Evolutionary conservation across 2,797 vertebrate genomes (phyloP).

Genomic region (Sebastes melanostomus): DNA sequence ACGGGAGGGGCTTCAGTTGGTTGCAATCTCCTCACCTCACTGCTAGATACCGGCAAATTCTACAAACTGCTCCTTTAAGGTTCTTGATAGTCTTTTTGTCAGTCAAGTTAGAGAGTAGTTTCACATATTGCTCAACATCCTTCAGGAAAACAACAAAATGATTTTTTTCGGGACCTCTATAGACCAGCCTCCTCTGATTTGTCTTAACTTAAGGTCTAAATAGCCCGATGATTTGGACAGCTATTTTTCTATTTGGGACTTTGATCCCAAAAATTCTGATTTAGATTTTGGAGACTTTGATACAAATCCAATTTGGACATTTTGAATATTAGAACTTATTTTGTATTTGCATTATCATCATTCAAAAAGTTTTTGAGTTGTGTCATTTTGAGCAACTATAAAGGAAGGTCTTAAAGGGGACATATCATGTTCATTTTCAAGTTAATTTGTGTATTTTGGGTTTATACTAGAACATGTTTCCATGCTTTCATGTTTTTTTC

Average conservation of each 20-base stretch:
- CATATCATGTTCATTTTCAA: too few relatives aligned
- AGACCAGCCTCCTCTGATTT: too few relatives aligned
- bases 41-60: too few relatives aligned
- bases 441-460: rapidly evolving
- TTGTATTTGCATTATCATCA: not conserved
- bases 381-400: not conserved
- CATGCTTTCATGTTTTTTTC: too few relatives aligned
- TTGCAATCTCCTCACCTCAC: too few relatives aligned
- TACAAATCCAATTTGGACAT: not conserved
- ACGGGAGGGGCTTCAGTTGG: rapidly evolving
- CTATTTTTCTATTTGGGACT: not conserved
- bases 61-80: too few relatives aligned
- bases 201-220: not conserved
- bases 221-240: not conserved
- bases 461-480: too few relatives aligned
- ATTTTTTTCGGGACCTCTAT: too few relatives aligned
- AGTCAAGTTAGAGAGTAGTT: too few relatives aligned
- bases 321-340: not conserved
- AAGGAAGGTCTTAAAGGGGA: too few relatives aligned
- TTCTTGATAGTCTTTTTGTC: too few relatives aligned
- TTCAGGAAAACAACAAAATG: rapidly evolving
- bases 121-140: too few relatives aligned
- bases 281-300: not conserved
- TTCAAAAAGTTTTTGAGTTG: not conserved
- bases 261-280: not conserved